Evolutionary conservation across 2,888 invertebrate genomes (phyloP).

Genomic region (Nomada lathburiana): DNA sequence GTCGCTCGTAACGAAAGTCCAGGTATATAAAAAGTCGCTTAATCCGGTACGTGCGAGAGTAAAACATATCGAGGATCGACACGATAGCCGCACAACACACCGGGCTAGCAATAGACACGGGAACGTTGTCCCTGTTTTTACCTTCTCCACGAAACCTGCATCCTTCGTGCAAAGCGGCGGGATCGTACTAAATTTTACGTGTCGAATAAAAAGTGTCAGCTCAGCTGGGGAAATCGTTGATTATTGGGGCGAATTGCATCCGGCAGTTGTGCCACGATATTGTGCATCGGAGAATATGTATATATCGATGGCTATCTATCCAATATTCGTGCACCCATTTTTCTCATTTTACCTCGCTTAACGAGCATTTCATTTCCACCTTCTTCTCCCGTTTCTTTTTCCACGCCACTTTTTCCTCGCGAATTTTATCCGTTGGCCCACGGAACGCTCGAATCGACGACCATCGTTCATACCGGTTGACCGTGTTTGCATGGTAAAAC

Average conservation of each 20-base stretch:
- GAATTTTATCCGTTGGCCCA: not conserved
- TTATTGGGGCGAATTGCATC: constrained; percentile 42
- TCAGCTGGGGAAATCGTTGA: constrained; percentile 46
- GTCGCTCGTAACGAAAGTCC: constrained; percentile 1
- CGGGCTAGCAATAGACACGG: constrained; percentile 23
- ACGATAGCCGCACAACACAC: constrained; percentile 5
- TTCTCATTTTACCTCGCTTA: not conserved
- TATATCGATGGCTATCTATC: not conserved
- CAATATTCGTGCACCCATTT: not conserved
- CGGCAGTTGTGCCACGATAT: constrained; percentile 10
- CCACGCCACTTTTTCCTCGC: not conserved
- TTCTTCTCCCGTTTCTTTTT: not conserved
- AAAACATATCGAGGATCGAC: constrained; percentile 19
- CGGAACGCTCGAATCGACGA: not conserved
- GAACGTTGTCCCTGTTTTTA: constrained; percentile 39
- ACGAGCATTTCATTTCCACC: no score
- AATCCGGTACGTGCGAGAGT: constrained; percentile 10
- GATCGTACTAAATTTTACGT: constrained; percentile 37
- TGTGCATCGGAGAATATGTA: not conserved
- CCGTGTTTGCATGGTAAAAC: constrained; percentile 52
- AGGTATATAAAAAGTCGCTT: not conserved
- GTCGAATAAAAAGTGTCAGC: constrained; percentile 49
- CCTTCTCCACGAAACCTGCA: not conserved
- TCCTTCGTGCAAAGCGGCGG: constrained; percentile 25
- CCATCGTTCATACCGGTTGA: constrained; percentile 33